Evolutionary conservation across 2,888 invertebrate species (phyloP).

Genomic region (Ryuthela nishihirai): DNA sequence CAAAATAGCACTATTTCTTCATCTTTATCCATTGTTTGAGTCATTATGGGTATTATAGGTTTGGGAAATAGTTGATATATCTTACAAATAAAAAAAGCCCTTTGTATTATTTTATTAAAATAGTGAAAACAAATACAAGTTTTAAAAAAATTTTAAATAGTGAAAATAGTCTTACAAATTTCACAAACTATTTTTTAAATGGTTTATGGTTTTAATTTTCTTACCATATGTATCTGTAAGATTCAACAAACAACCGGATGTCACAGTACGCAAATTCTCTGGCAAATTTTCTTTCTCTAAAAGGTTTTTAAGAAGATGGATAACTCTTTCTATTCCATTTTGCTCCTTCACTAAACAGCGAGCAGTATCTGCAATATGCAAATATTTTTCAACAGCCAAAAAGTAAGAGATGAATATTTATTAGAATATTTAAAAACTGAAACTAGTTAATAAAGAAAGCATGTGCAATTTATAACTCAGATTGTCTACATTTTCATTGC

Average conservation of each 20-base stretch:
- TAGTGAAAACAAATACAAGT: too few relatives aligned
- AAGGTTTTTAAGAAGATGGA: slow-evolving; percentile 46
- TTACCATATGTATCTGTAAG: slow-evolving; percentile 67
- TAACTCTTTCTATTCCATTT: slow-evolving; percentile 45
- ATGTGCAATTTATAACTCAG: too few relatives aligned
- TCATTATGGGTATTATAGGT: too few relatives aligned
- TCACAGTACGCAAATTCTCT: slow-evolving; percentile 61
- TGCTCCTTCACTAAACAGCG: slow-evolving; percentile 50
- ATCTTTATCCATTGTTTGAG: too few relatives aligned
- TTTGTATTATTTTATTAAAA: too few relatives aligned
- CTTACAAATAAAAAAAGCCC: too few relatives aligned
- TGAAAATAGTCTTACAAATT: neutral
- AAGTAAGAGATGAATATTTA: neutral
- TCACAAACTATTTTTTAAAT: neutral
- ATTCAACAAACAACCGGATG: slow-evolving; percentile 73
- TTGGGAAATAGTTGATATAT: too few relatives aligned
- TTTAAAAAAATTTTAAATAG: neutral
- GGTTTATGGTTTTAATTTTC: neutral
- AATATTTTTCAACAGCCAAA: too few relatives aligned
- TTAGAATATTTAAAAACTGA: neutral
- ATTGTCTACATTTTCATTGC: too few relatives aligned
- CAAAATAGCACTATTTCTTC: too few relatives aligned
- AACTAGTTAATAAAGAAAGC: too few relatives aligned
- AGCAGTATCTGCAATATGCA: slow-evolving; percentile 51
- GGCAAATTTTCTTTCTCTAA: slow-evolving; percentile 46